Evolutionary conservation across 2,888 invertebrate genomes (phyloP), one percentile per base, ranked within the genome.

Genomic region (Lithophane leautieri): DNA sequence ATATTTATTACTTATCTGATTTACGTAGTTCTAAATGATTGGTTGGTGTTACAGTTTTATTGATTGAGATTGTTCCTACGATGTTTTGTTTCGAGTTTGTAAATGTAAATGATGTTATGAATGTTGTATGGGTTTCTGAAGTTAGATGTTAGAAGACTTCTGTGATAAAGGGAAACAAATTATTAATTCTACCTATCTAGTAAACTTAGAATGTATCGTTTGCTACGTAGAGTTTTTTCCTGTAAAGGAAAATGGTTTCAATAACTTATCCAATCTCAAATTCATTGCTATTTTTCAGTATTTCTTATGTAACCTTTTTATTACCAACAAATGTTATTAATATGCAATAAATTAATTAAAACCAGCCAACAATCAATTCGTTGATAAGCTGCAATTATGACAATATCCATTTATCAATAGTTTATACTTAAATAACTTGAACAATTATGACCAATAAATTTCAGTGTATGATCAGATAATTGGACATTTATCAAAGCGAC

Each of bases 1-100:
- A 91, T 90, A 91, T 90, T 87, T 85, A 88, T 84, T 85, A 89
- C 87, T 89, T 82, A 83, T 85, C 81, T 80, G 83, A 86, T 86
- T 84, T 83, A 84, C 81, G 75, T 79, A 85, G 85, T 84, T 89
- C 83, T 81, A 84, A 82, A 81, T 80, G 79, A 85, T 82, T 58
- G 76, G 75, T 70, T 62, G 68, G 67, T 88, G 81, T 81, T 81
- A 81, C 73, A 69, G 63, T 70, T 76, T 84, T 84, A 79, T 88
- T 78, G 78, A 82, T 81, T 79, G 65, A 60, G 67, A 61, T 58
- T 61, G 65, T 74, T 79, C 52, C 7, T 56, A 40, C 60, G 52
- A 28, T 40, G 28, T 70, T 61, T 47, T 70, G 66, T 70, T 65
- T 19, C 28, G 54, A 65, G 44, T 69, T 54, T 76, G 50, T 76